Conservation (phyloP, 30 jellyfish, hydroid and myxozoan genomes). For the Pseudorhiza aurosa region DNA sequence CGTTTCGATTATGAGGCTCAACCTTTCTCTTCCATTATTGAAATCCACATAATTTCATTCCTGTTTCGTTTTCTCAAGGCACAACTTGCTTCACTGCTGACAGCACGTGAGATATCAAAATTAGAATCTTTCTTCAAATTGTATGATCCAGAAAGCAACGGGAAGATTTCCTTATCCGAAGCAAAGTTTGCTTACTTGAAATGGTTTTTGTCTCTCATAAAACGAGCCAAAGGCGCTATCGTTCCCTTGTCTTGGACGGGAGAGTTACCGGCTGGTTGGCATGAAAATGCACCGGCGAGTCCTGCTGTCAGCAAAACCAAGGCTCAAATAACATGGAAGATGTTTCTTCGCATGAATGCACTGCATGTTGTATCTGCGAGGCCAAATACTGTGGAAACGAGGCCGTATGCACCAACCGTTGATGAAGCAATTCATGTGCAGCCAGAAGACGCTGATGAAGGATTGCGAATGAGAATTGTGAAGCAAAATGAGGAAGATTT, state of each 20-base stretch:
- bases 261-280: constrained; percentile 49
- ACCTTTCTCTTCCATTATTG: too few relatives aligned
- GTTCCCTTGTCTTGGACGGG: constrained; percentile 57
- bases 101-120: constrained; percentile 38
- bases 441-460: not conserved
- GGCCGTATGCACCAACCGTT: constrained; percentile 57
- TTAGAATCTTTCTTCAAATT: constrained; percentile 35
- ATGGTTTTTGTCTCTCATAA: constrained; percentile 49
- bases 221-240: not conserved
- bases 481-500: not conserved
- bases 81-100: constrained; percentile 14
- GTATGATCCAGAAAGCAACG: constrained; percentile 17
- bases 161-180: constrained; percentile 3
- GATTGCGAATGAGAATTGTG: not conserved
- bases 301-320: not conserved
- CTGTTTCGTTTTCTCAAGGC: not conserved
- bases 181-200: constrained; percentile 62
- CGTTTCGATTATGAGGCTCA: too few relatives aligned
- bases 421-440: constrained; percentile 27
- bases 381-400: constrained; percentile 41
- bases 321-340: constrained; percentile 45
- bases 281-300: not conserved
- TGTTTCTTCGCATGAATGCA: constrained; percentile 40
- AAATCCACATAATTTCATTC: too few relatives aligned
- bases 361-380: constrained; percentile 51